Evolutionary conservation across 2,113 vertebrate species (phyloP).

Genomic region (Oenanthe melanoleuca): DNA sequence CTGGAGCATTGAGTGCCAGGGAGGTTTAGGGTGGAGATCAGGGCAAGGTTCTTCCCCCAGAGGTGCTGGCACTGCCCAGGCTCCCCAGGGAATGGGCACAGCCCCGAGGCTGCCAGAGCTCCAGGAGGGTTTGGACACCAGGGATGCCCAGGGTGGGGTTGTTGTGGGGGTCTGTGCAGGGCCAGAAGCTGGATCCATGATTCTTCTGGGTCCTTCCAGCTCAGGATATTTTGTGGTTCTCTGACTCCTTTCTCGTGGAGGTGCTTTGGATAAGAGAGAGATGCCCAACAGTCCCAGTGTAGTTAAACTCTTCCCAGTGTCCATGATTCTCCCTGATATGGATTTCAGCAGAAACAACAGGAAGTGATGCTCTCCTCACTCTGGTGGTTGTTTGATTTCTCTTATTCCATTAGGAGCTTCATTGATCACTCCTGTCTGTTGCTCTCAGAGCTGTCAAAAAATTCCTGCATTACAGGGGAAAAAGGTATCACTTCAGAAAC

Average conservation of each 20-base stretch:
- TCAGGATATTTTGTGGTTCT: neutral
- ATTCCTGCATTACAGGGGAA: neutral
- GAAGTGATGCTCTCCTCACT: accelerated
- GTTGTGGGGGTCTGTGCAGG: accelerated
- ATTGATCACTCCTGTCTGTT: neutral
- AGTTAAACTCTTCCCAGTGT: neutral
- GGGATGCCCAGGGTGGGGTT: neutral
- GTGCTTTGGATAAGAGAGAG: neutral
- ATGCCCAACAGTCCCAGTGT: neutral
- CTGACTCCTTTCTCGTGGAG: neutral
- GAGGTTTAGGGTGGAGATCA: accelerated
- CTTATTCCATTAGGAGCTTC: neutral
- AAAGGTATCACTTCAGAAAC: neutral
- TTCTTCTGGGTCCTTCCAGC: neutral
- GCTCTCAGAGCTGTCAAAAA: neutral
- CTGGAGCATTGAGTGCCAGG: neutral
- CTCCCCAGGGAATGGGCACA: neutral
- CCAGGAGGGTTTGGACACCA: accelerated
- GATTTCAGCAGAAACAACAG: neutral
- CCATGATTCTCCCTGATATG: accelerated
- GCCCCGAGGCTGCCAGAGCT: neutral
- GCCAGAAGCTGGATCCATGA: accelerated
- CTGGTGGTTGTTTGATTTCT: neutral
- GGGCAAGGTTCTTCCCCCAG: neutral
- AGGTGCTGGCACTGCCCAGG: neutral